Base-by-base conservation (phyloP, 1,140 invertebrate genomes). In the Asobara japonica region DNA sequence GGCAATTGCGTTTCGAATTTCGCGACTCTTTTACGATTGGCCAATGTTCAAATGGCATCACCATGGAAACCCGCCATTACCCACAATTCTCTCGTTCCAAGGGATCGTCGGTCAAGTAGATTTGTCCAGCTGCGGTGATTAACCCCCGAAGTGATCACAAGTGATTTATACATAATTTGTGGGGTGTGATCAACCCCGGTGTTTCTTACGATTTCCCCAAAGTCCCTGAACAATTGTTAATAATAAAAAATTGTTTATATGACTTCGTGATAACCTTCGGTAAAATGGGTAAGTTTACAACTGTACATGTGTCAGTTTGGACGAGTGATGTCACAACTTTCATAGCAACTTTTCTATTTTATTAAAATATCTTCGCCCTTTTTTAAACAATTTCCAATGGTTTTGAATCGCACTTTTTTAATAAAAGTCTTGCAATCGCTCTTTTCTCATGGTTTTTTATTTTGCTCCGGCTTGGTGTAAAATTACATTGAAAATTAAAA, bases 111-210 rank as follows among this genome's bases (percentile, higher is more conserved):
- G n/a, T n/a, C n/a, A n/a, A n/a, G n/a, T n/a, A n/a, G n/a, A n/a
- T n/a, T n/a, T n/a, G n/a, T n/a, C 51, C 51, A 56, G 51, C 51
- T 56, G 51, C 51, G 51, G 51, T 56, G 51, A 56, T 56, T 56
- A 56, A 56, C 41, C 22, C 51, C n/a, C n/a, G n/a, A n/a, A n/a
- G 51, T 56, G 22, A 56, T 10, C 51, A 56, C 22, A 22, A 13
- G 51, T 25, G 51, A 56, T n/a, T 56, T 56, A 56, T 56, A 56
- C 25, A 56, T 22, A 56, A 25, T 56, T 56, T 27, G 51, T 22
- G 51, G 51, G 18, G 51, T 56, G 51, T 56, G 51, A 56, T 18
- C 51, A 22, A 56, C 51, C 51, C 51, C 51, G 51, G 51, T 27
- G 11, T 27, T 56, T 56, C 20, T 25, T 6, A 10, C n/a, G 51